Base-by-base conservation (phyloP, 2,888 invertebrate genomes). In the Agrilus cyanescens region DNA sequence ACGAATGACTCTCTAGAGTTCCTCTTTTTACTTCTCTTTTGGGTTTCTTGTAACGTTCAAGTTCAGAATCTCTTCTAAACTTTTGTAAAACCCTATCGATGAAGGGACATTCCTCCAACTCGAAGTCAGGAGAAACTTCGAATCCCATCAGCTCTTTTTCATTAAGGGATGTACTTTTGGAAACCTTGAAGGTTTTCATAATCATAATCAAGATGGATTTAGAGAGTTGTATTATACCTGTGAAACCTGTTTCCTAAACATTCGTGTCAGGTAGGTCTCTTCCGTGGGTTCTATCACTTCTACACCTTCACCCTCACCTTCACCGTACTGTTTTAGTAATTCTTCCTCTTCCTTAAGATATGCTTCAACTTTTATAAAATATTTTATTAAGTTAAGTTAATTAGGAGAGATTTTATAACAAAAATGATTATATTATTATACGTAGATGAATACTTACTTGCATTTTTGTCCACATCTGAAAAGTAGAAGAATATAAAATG, bases 1-100 rank as follows among this genome's bases (percentile, higher is more conserved):
- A 65, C 1, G 67, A 67, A 43, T 67, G 66, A 45, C 61, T 66
- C 46, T 65, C 63, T 12, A 68, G 46, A 0, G 66, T 64, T 8
- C 66, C 66, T 12, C 58, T 53, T 43, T 58, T 58, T 38, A 63
- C 56, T 41, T 59, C 60, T 33, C 59, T 54, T 13, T 45, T 49
- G 2, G 47, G 45, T 4, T 53, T 51, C 31, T 46, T 49, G 41
- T 52, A 57, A 4, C 56, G 47, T 40, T 59, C 53, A 1, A 57
- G 55, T 44, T 66, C 65, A 0, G 65, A 64, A 25, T 66, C 64
- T 20, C 60, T 54, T 10, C 63, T 50, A 43, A 64, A 63, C 32
- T 66, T 66, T 48, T 67, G 66, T 4, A 63, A 56, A 40, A 61
- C 47, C 30, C 48, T 52, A 8, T 47, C 49, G 12, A 54, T 53